These are phyloP conservation scores for Perodicticus potto DNA, from an alignment of 2,797 vertebrate species.

Conservation along the genomic window DNA sequence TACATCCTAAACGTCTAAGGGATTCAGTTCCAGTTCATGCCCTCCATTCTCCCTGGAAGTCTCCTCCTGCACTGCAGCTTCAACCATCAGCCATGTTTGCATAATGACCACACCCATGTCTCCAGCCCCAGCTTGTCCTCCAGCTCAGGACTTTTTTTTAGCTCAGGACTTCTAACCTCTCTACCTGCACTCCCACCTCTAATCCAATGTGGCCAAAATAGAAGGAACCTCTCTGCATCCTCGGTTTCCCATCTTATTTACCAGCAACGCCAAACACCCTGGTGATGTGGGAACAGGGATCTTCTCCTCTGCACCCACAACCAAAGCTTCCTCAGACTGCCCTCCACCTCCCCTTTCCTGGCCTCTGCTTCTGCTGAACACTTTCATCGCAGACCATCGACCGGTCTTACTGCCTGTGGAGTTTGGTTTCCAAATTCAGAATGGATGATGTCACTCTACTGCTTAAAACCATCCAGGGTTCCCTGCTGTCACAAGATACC, in stretches of 20 bases:
- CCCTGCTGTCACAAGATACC: not conserved
- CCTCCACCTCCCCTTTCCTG: not conserved
- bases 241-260: not conserved
- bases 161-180: not conserved
- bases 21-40: not conserved
- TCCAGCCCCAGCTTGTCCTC: not conserved
- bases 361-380: not conserved
- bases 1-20: not conserved
- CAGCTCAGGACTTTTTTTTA: not conserved
- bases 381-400: not conserved
- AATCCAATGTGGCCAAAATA: not conserved
- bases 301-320: not conserved
- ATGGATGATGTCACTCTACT: not conserved
- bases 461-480: not conserved
- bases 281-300: not conserved
- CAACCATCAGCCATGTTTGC: not conserved
- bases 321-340: not conserved
- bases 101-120: not conserved
- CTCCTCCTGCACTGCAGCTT: not conserved
- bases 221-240: not conserved
- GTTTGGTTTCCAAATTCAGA: not conserved
- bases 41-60: not conserved
- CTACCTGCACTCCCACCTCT: not conserved
- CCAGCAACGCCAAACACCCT: not conserved
- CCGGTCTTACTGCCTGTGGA: not conserved